Conservation (phyloP, 2,888 invertebrate genomes). For the Scaptomyza reducta region DNA sequence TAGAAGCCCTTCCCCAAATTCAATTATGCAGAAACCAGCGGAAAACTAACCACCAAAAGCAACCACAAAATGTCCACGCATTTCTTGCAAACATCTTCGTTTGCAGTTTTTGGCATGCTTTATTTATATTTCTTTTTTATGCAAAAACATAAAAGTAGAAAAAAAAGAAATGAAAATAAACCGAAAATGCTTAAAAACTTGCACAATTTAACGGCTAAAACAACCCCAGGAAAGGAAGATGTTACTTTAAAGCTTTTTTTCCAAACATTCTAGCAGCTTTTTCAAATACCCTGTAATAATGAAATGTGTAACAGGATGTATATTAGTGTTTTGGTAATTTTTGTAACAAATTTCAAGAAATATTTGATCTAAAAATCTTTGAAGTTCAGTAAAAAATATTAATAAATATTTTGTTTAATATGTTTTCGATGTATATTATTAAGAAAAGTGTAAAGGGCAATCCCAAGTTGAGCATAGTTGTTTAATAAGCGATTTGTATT, state of each 20-base stretch:
- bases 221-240: slow-evolving; percentile 29
- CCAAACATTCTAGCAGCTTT: slow-evolving; percentile 10
- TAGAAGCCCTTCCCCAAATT: slow-evolving; percentile 59
- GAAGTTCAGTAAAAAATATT: background rate
- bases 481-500: slow-evolving; percentile 41
- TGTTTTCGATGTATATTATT: background rate
- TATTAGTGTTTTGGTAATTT: no score
- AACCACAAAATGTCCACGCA: slow-evolving; percentile 59
- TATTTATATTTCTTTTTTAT: slow-evolving; percentile 71
- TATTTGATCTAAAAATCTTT: background rate
- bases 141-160: slow-evolving; percentile 42
- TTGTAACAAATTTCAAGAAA: background rate
- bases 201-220: slow-evolving; percentile 47
- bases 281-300: slow-evolving; percentile 17
- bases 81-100: slow-evolving; percentile 20
- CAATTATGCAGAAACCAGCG: slow-evolving; percentile 60
- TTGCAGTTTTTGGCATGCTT: slow-evolving; percentile 36
- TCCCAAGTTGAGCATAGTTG: background rate
- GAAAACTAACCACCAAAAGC: slow-evolving; percentile 47
- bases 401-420: background rate
- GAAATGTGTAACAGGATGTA: fast-evolving
- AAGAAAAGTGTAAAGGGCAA: slow-evolving; percentile 12
- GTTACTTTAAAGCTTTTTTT: slow-evolving; percentile 21
- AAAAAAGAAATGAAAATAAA: slow-evolving; percentile 28
- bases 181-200: slow-evolving; percentile 55